Evolutionary conservation across 1,140 invertebrate genomes (phyloP).

Genomic region (Drosophila yakuba): DNA sequence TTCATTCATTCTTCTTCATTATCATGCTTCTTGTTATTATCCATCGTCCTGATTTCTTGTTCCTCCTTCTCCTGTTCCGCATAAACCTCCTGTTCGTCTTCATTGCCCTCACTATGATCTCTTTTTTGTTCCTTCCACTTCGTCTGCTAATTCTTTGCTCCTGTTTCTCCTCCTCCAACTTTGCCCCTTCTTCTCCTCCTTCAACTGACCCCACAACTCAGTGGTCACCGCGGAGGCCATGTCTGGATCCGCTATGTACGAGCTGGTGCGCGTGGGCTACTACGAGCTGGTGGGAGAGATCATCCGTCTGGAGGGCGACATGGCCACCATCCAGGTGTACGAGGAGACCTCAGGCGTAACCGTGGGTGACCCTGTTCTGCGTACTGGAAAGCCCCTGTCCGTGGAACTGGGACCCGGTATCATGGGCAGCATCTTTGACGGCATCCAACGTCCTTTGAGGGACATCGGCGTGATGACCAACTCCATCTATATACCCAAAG

Average conservation of each 20-base stretch:
- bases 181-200: too few relatives aligned
- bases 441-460: slow-evolving; percentile 99
- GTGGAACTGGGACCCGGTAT: slow-evolving; percentile 99
- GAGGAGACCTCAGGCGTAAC: slow-evolving; percentile 99
- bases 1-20: not conserved
- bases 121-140: not conserved
- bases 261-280: slow-evolving; percentile 99
- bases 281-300: slow-evolving; percentile 99
- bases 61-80: not conserved
- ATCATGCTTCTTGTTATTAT: slow-evolving; percentile 1
- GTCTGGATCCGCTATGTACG: slow-evolving; percentile 99
- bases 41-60: not conserved
- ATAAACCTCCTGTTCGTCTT: too few relatives aligned
- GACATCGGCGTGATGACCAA: slow-evolving; percentile 97
- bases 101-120: too few relatives aligned
- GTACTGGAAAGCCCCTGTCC: slow-evolving; percentile 97
- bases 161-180: not conserved
- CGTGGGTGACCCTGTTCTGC: slow-evolving; percentile 98
- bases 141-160: not conserved
- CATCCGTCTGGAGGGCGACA: slow-evolving; percentile 99
- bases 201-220: slow-evolving; percentile 81
- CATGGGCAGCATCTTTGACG: slow-evolving; percentile 99
- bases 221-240: slow-evolving; percentile 99
- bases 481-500: slow-evolving; percentile 99
- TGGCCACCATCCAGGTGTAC: slow-evolving; percentile 99